A percentile compares a stretch with the other conserved stretches of the same genome.
Evolutionary conservation across 2,113 vertebrate genomes (phyloP).

Genomic region (Pterocles gutturalis): DNA sequence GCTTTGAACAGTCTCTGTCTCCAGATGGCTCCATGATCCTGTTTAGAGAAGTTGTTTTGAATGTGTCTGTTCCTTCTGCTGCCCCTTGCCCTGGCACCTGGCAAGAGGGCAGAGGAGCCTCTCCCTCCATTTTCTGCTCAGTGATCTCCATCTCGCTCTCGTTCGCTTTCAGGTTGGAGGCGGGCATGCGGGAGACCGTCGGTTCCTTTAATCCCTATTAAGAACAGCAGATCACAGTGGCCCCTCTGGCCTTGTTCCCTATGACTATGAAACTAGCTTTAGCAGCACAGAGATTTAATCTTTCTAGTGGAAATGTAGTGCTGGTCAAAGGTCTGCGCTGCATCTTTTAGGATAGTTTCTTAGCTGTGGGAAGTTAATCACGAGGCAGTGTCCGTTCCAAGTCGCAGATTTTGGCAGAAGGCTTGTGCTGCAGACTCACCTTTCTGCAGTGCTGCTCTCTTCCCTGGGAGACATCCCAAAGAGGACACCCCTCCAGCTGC

Average conservation of each 20-base stretch:
- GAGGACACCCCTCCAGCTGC: background rate
- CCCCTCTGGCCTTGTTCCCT: conserved; percentile 62
- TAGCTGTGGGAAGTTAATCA: conserved; percentile 33
- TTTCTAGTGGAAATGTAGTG: conserved; percentile 62
- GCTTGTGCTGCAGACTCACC: background rate
- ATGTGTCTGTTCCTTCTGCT: background rate
- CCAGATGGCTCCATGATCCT: background rate
- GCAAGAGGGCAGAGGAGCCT: conserved; percentile 53
- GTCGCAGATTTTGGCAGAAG: background rate
- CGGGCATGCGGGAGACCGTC: background rate
- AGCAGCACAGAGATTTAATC: conserved; percentile 55
- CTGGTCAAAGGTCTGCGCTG: conserved; percentile 20
- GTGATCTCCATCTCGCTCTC: conserved; percentile 13
- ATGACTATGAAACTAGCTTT: conserved; percentile 61
- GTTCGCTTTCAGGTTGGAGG: conserved; percentile 1
- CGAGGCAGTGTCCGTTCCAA: background rate
- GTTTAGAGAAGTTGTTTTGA: conserved; percentile 9
- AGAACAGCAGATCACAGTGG: conserved; percentile 63
- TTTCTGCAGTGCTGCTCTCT: background rate
- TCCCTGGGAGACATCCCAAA: background rate
- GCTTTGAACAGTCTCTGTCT: conserved; percentile 16
- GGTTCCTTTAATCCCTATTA: conserved; percentile 64
- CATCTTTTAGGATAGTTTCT: conserved; percentile 43
- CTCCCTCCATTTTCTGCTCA: conserved; percentile 46
- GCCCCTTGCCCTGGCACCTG: conserved; percentile 33